Conservation (phyloP, 2,888 invertebrate genomes). For the Thalpophila matura region DNA sequence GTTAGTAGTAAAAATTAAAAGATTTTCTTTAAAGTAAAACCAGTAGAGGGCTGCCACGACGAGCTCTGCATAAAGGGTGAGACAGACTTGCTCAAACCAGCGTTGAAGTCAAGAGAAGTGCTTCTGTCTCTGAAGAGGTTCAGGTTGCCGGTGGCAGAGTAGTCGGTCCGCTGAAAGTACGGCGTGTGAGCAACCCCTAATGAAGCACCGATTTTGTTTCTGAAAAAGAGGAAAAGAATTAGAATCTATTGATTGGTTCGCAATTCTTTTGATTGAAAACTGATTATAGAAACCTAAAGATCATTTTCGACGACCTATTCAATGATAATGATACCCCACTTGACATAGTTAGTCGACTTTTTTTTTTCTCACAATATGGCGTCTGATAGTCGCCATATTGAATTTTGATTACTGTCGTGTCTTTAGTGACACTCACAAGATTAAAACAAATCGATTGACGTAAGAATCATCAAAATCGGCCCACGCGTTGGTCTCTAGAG, state of each 20-base stretch:
- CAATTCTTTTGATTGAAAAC: no score
- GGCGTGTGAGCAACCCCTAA: conserved; percentile 67
- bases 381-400: no score
- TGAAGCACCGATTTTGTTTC: conserved; percentile 70
- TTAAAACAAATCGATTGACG: no score
- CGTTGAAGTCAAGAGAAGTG: conserved; percentile 72
- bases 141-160: conserved; percentile 70
- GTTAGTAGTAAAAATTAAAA: conserved; percentile 51
- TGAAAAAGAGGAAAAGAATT: conserved; percentile 34
- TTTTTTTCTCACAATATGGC: no score
- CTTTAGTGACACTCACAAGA: no score
- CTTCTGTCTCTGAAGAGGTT: conserved; percentile 66
- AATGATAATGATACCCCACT: no score
- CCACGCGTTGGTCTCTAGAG: no score
- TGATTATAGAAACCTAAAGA: no score
- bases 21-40: conserved; percentile 65
- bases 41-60: conserved; percentile 70
- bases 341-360: no score
- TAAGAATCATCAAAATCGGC: no score
- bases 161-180: conserved; percentile 69
- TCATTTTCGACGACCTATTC: no score
- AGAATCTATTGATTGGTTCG: not conserved
- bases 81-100: conserved; percentile 69
- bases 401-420: no score
- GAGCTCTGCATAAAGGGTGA: conserved; percentile 66